Evolutionary conservation across 2,113 vertebrate species (phyloP).

Genomic region (Oryzias curvinotus): DNA sequence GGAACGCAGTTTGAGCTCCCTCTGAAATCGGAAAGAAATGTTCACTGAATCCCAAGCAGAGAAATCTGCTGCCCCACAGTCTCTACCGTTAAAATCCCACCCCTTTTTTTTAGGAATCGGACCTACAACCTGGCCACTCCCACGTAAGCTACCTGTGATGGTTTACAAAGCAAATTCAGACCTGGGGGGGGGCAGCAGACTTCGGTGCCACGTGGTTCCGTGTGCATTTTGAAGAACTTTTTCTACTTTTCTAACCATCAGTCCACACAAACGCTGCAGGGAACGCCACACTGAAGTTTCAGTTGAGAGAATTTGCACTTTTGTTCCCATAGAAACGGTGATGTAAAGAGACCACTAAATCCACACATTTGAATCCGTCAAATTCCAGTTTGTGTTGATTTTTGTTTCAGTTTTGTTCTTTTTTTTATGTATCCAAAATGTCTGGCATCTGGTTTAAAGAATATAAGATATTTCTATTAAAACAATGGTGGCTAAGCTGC

Average conservation of each 20-base stretch:
- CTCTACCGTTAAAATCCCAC: too few species aligned
- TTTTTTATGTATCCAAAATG: conserved; percentile 79
- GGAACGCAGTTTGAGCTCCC: too few species aligned
- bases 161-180: background rate
- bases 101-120: too few species aligned
- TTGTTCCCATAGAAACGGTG: conserved; percentile 79
- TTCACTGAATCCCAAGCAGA: conserved; percentile 10
- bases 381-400: conserved; percentile 78
- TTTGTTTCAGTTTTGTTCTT: conserved; percentile 57
- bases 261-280: conserved; percentile 66
- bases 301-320: conserved; percentile 81
- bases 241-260: conserved; percentile 46
- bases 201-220: conserved; percentile 8
- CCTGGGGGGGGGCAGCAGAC: conserved; percentile 19
- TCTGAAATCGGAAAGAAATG: too few species aligned
- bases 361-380: conserved; percentile 79
- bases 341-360: conserved; percentile 84
- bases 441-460: conserved; percentile 84
- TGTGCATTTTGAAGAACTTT: conserved; percentile 48
- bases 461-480: conserved; percentile 84
- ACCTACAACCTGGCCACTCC: conserved; percentile 21
- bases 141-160: conserved; percentile 5
- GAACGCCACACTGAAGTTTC: conserved; percentile 44
- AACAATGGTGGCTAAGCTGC: conserved; percentile 73
- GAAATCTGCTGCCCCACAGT: too few species aligned